Percentiles rank a stretch among this genome's conserved stretches.
Conservation (phyloP, 53 echinoderm and acorn worm genomes). For the Patiria pectinifera region DNA sequence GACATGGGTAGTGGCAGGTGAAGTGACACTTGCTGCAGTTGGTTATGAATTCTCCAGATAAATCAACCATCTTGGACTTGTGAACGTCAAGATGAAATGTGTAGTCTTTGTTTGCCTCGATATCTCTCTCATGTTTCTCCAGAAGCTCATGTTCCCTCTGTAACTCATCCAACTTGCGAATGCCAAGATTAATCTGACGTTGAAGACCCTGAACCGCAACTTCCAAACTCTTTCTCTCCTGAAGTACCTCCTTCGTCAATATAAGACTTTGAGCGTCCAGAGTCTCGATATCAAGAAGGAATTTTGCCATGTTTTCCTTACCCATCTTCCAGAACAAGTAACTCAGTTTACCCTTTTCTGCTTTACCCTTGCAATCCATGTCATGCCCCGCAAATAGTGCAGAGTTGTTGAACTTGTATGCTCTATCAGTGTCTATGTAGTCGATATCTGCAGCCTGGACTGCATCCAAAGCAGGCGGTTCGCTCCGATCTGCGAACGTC, state of each 20-base stretch:
- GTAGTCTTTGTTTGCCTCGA: conserved; percentile 54
- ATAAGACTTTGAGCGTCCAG: conserved; percentile 61
- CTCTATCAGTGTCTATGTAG: conserved; percentile 9
- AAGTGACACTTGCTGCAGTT: conserved; percentile 69
- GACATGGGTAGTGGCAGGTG: conserved; percentile 72
- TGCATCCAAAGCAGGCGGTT: conserved; percentile 67
- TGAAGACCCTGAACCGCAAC: conserved; percentile 65
- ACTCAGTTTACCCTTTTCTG: not conserved
- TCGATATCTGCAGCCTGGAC: conserved; percentile 61
- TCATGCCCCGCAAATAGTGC: conserved; percentile 54
- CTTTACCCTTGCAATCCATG: not conserved
- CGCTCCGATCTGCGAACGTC: conserved; percentile 67
- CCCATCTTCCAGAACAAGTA: conserved; percentile 53
- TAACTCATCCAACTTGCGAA: conserved; percentile 60
- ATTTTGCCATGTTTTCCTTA: conserved; percentile 37
- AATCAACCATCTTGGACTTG: conserved; percentile 3
- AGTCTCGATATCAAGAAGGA: conserved; percentile 36
- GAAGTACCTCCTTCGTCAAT: conserved; percentile 65
- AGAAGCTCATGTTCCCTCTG: conserved; percentile 56
- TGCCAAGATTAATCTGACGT: conserved; percentile 54
- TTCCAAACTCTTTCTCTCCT: conserved; percentile 69
- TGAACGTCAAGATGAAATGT: conserved; percentile 50
- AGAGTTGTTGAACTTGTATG: conserved; percentile 77
- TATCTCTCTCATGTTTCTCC: conserved; percentile 57
- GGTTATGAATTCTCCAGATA: conserved; percentile 58